These are phyloP conservation scores for Squalus acanthias DNA, from an alignment of 2,797 vertebrate genomes.

Conservation along the genomic window DNA sequence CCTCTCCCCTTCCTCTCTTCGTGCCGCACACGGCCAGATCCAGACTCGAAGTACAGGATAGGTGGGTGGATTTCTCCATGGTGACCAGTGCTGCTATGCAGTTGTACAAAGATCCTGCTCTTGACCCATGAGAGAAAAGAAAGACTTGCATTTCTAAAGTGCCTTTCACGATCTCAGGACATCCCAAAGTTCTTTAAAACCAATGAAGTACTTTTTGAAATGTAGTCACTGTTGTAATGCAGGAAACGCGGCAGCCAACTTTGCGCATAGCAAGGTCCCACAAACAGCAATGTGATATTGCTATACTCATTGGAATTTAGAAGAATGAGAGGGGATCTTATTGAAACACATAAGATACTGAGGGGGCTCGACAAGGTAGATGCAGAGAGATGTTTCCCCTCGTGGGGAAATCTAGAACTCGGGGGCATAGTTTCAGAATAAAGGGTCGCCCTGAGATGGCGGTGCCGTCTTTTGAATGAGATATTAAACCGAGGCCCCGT, in stretches of 20 bases:
- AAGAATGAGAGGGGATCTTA: too few species aligned
- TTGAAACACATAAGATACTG: too few species aligned
- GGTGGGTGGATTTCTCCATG: neutral
- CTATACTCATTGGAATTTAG: too few species aligned
- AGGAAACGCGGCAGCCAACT: neutral
- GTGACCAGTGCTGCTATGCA: neutral
- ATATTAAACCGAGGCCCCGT: too few species aligned
- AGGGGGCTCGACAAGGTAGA: too few species aligned
- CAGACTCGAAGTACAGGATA: neutral
- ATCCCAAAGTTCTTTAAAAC: neutral
- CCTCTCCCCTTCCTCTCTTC: neutral
- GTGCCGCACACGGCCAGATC: neutral
- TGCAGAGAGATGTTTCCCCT: too few species aligned
- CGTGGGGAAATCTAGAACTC: too few species aligned
- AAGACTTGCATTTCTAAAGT: neutral
- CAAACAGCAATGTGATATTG: neutral
- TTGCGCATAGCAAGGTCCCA: neutral
- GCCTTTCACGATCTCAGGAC: neutral
- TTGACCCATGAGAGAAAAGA: neutral
- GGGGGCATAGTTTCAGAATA: too few species aligned
- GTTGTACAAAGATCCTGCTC: neutral
- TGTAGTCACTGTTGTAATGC: neutral
- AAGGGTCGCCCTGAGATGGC: too few species aligned
- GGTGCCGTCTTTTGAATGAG: too few species aligned
- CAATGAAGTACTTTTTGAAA: neutral